Conservation (phyloP, 2,888 invertebrate species). For the Eueremaeus valkanovi region DNA sequence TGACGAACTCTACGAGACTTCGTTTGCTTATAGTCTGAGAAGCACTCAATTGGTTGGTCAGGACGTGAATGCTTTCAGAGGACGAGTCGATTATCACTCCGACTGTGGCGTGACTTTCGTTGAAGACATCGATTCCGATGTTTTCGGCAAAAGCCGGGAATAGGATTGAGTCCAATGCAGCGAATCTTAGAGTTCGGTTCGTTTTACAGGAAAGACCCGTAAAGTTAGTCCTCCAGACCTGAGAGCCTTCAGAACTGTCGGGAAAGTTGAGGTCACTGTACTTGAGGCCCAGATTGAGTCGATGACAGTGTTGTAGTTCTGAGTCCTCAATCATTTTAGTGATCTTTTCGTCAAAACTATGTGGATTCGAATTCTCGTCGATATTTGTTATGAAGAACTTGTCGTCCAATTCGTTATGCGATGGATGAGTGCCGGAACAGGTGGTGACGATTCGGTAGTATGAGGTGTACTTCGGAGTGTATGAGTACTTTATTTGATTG, state of each 20-base stretch:
- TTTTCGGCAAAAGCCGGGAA: slow-evolving; percentile 70
- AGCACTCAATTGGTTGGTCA: slow-evolving; percentile 40
- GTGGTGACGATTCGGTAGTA: slow-evolving; percentile 40
- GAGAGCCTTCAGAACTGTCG: slow-evolving; percentile 39
- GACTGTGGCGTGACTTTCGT: slow-evolving; percentile 45
- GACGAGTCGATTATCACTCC: slow-evolving; percentile 46
- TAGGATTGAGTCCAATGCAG: slow-evolving; percentile 68
- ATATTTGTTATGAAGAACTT: background rate
- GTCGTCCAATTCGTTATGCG: slow-evolving; percentile 21
- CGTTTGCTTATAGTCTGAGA: slow-evolving; percentile 38
- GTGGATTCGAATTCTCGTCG: background rate
- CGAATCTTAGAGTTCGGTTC: slow-evolving; percentile 62
- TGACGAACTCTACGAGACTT: slow-evolving; percentile 53
- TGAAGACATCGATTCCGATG: slow-evolving; percentile 63
- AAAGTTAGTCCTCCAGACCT: slow-evolving; percentile 45
- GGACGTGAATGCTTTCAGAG: slow-evolving; percentile 37
- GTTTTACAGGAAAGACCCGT: slow-evolving; percentile 54
- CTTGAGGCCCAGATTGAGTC: slow-evolving; percentile 46
- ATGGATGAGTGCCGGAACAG: slow-evolving; percentile 36
- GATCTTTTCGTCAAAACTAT: slow-evolving; percentile 44
- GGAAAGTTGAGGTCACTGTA: slow-evolving; percentile 47
- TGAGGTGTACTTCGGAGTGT: slow-evolving; percentile 42
- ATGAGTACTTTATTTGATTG: slow-evolving; percentile 40
- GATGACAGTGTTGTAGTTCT: slow-evolving; percentile 45
- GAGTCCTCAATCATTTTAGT: slow-evolving; percentile 45